Percentiles rank a stretch among this genome's conserved stretches.
These are phyloP conservation scores for Drosophila ezoana DNA, from an alignment of 2,888 invertebrate species.

Conservation along the genomic window DNA sequence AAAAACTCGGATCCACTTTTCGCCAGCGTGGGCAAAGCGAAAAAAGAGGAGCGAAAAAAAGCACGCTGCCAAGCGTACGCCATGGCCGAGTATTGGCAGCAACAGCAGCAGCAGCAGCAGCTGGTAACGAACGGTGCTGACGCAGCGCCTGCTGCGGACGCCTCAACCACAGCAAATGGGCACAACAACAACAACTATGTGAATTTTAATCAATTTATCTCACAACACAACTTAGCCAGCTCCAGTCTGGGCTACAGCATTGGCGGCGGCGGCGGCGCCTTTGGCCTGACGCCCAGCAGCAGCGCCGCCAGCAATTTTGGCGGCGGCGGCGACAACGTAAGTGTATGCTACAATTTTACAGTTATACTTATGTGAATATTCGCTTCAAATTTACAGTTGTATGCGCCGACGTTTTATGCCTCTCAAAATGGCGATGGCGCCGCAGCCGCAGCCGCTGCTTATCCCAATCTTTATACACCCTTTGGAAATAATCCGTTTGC, in stretches of 20 bases:
- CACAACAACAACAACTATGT: constrained; percentile 81
- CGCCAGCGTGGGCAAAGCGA: constrained; percentile 51
- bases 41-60: constrained; percentile 50
- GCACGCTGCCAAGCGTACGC: constrained; percentile 37
- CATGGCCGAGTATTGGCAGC: constrained; percentile 71
- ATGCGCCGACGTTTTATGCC: constrained; percentile 29
- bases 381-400: constrained; percentile 20
- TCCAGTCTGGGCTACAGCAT: constrained; percentile 31
- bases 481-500: constrained; percentile 78
- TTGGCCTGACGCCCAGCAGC: constrained; percentile 34
- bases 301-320: constrained; percentile 10
- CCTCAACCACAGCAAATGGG: constrained; percentile 2
- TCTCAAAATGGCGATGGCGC: constrained; percentile 46
- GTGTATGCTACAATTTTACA: neutral
- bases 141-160: constrained; percentile 22
- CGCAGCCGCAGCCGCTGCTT: neutral
- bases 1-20: constrained; percentile 53
- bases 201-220: constrained; percentile 84
- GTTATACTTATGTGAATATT: neutral
- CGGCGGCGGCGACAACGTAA: constrained; percentile 22
- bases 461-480: constrained; percentile 55
- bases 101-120: constrained; percentile 30
- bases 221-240: constrained; percentile 81
- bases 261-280: constrained; percentile 53
- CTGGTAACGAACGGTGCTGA: constrained; percentile 34